Evolutionary conservation across 2,888 invertebrate species (phyloP), one percentile per base, ranked within the genome.

Genomic region (Agrochola lota): DNA sequence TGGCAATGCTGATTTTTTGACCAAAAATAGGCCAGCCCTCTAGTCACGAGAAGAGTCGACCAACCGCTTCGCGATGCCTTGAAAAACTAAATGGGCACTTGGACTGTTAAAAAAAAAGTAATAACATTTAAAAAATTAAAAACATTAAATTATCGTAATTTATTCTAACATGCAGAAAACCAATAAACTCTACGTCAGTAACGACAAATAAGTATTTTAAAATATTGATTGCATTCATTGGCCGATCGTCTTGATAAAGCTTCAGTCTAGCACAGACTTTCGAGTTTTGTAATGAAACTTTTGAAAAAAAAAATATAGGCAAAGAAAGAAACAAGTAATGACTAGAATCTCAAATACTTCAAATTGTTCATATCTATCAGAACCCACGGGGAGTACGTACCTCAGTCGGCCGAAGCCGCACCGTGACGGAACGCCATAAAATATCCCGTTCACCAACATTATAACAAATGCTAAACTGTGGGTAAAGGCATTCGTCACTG

Each of bases 401-500:
- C 63, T 30, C 57, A 68, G 73, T n/a, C 60, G 52, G 30, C 17
- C 84, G 73, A 59, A 40, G 59, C 83, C 87, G 86, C 86, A 90
- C 86, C 85, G 87, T 87, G 89, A 85, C 86, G 88, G 74, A 69
- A 70, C 79, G 81, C 83, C 78, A 89, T 88, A 86, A 85, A 83
- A 84, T 79, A 86, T 89, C 88, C 89, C 91, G 90, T 90, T 88
- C 88, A 81, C 89, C 87, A 88, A 88, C 89, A 91, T 92, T 90
- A 91, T 87, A 89, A 89, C 90, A 70, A 87, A 88, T 89, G 90
- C 86, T 90, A 90, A 91, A 91, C 92, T 90, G 91, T 89, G 90
- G 93, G 93, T 93, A 91, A 94, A 93, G 91, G 90, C 90, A 92
- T 92, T 92, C 92, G 87, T 92, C 92, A 91, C 90, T 93, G 89